Percentiles rank a stretch among this genome's conserved stretches.
Conservation (phyloP, 2,113 vertebrate genomes). For the Lophius piscatorius region DNA sequence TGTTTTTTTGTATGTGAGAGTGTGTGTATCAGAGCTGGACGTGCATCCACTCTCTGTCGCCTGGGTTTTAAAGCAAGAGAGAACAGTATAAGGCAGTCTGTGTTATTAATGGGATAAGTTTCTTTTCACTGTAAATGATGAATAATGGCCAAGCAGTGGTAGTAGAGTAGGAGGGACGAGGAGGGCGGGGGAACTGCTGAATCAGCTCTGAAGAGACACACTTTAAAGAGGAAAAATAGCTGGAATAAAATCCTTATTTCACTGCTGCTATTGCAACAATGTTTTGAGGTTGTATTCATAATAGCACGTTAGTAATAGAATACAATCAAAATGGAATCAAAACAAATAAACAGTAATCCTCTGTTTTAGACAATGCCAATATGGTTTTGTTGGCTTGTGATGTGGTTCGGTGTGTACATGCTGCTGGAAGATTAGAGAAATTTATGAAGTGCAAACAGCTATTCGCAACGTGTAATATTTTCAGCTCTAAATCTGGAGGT, state of each 20-base stretch:
- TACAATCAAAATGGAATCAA: too few species aligned
- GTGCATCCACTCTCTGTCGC: conserved; percentile 37
- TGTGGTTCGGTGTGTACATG: too few species aligned
- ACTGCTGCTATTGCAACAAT: background rate
- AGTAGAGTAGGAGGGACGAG: conserved; percentile 2
- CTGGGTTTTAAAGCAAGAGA: conserved; percentile 42
- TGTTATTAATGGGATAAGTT: conserved; percentile 49
- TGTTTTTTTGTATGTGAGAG: too few species aligned
- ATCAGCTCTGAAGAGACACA: too few species aligned
- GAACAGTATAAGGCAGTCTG: conserved; percentile 33
- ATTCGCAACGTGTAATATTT: too few species aligned
- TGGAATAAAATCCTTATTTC: conserved; percentile 3
- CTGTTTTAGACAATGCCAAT: too few species aligned
- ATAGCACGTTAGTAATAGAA: too few species aligned
- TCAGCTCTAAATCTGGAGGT: too few species aligned
- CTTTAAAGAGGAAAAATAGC: conserved; percentile 30
- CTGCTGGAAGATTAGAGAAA: too few species aligned
- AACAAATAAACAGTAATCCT: too few species aligned
- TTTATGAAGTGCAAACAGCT: too few species aligned
- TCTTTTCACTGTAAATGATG: conserved; percentile 60
- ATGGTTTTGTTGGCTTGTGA: too few species aligned
- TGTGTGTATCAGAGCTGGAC: conserved; percentile 28
- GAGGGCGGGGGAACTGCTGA: conserved; percentile 18
- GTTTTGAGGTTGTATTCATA: background rate
- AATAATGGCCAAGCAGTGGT: conserved; percentile 45